phyloP scores from a whole-genome alignment of 2,113 vertebrate species.

The Hipposideros armiger region DNA sequence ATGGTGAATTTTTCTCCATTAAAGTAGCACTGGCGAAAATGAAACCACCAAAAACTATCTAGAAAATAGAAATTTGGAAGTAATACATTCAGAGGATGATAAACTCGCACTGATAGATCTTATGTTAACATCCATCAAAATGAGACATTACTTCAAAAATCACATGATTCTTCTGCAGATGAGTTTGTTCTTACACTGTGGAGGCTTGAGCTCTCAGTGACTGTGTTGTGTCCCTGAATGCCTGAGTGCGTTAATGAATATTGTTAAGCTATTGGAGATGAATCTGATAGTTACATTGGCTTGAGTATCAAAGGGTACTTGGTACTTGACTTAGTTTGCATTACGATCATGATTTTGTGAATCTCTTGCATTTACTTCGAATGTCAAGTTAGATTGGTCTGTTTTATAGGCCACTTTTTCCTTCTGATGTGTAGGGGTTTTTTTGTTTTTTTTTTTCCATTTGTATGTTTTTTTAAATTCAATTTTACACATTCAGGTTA shows the following conservation, averaged over 20 bases:
- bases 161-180: constrained; percentile 82
- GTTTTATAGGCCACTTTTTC: constrained; percentile 90
- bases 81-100: constrained; percentile 66
- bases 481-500: constrained; percentile 83
- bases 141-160: constrained; percentile 74
- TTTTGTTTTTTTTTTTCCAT: constrained; percentile 69
- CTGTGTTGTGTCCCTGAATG: constrained; percentile 66
- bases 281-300: constrained; percentile 88
- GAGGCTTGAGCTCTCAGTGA: constrained; percentile 86
- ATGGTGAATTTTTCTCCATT: not conserved
- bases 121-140: constrained; percentile 81
- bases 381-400: constrained; percentile 89
- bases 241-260: constrained; percentile 77
- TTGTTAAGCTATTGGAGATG: constrained; percentile 82
- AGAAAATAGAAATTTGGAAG: constrained; percentile 75
- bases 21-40: constrained; percentile 77
- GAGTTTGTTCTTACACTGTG: constrained; percentile 84
- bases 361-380: constrained; percentile 90
- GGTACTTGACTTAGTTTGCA: constrained; percentile 87
- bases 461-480: constrained; percentile 83
- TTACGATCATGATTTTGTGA: constrained; percentile 89
- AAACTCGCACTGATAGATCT: constrained; percentile 77
- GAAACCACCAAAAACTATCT: constrained; percentile 77
- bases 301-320: constrained; percentile 90
- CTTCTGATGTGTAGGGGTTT: constrained; percentile 76